phyloP scores from a whole-genome alignment of 2,888 invertebrate species.

The Lissocephala sabroskyi region DNA sequence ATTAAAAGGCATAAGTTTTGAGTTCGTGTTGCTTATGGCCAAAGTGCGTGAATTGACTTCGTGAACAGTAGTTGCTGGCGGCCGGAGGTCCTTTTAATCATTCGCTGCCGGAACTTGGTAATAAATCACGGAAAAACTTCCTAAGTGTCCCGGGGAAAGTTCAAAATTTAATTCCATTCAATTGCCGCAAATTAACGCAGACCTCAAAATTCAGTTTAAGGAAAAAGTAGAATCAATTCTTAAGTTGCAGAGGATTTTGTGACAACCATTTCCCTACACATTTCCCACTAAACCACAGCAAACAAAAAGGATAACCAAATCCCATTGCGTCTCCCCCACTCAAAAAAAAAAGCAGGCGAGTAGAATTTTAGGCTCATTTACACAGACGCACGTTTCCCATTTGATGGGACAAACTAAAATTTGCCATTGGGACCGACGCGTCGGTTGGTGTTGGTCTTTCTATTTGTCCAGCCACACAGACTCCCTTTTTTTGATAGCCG shows the following conservation, averaged over 20 bases:
- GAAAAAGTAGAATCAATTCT: too few relatives aligned
- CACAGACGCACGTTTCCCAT: conserved; percentile 33
- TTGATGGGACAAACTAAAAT: conserved; percentile 16
- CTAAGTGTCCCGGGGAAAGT: conserved; percentile 27
- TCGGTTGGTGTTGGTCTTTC: too few relatives aligned
- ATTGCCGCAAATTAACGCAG: conserved; percentile 36
- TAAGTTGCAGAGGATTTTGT: too few relatives aligned
- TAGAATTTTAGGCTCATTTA: conserved; percentile 48
- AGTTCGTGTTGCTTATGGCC: conserved; percentile 2
- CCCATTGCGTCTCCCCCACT: too few relatives aligned
- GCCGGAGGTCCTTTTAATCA: conserved; percentile 22
- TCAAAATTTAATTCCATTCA: conserved; percentile 40
- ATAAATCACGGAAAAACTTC: conserved; percentile 42
- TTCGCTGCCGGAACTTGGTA: conserved; percentile 38
- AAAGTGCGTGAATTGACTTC: conserved; percentile 36
- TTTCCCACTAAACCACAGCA: too few relatives aligned
- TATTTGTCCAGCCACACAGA: conserved; percentile 24
- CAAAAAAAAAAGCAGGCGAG: too few relatives aligned
- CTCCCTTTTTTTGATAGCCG: conserved; percentile 26
- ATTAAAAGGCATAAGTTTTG: conserved; percentile 41
- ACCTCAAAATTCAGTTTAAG: too few relatives aligned
- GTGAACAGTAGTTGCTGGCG: conserved; percentile 30
- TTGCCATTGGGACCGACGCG: background rate
- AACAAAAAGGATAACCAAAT: too few relatives aligned
- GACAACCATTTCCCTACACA: too few relatives aligned